Conservation (phyloP, 2,113 vertebrate genomes). For the Equus quagga region DNA sequence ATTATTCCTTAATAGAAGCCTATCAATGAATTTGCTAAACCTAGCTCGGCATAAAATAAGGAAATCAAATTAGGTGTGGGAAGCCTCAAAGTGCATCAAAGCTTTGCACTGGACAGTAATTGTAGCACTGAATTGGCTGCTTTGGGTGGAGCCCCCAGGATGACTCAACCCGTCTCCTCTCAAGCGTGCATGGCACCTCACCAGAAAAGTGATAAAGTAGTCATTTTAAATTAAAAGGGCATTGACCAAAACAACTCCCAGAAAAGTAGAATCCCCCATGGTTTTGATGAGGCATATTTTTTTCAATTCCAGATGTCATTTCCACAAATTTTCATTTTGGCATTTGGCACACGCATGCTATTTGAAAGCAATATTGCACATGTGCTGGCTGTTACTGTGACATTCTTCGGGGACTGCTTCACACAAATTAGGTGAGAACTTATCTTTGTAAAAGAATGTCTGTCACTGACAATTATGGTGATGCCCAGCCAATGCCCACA, state of each 20-base stretch:
- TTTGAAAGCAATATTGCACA: conserved; percentile 67
- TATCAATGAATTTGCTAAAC: not conserved
- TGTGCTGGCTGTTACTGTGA: conserved; percentile 52
- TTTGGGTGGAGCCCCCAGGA: not conserved
- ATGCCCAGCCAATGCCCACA: conserved; percentile 63
- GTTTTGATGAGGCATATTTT: conserved; percentile 53
- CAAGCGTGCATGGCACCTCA: not conserved
- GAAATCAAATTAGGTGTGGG: not conserved
- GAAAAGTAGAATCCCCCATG: not conserved
- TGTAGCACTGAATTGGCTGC: not conserved
- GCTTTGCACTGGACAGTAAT: not conserved
- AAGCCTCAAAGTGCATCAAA: not conserved
- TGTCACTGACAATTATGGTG: conserved; percentile 73
- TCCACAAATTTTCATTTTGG: conserved; percentile 64
- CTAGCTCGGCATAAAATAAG: not conserved
- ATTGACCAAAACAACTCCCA: not conserved
- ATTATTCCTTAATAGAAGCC: not conserved
- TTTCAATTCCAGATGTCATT: conserved; percentile 71
- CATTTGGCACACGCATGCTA: conserved; percentile 53
- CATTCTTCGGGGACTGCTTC: conserved; percentile 67
- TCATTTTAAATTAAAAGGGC: conserved; percentile 61
- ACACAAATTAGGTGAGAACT: conserved; percentile 78
- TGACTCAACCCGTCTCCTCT: not conserved
- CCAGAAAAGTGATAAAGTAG: conserved; percentile 57
- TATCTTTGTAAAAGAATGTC: conserved; percentile 71